Evolutionary conservation across 2,888 invertebrate species (phyloP), one percentile per base, ranked within the genome.

Genomic region (Cataglyphis cursor): DNA sequence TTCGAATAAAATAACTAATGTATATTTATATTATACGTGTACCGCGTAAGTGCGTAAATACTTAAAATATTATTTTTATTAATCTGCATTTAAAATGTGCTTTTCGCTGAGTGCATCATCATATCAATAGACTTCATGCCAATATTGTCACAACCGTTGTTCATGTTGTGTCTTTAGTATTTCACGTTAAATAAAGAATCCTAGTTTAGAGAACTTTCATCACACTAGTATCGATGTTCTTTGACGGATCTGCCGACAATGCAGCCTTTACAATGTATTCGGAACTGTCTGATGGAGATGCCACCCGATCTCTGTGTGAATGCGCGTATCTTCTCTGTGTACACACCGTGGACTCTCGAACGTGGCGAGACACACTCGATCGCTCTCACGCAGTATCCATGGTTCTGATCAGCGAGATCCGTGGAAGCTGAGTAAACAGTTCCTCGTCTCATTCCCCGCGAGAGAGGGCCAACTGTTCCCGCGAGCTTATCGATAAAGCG

Each of bases 401-500:
- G 87, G 85, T 44, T 62, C 74, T 84, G 86, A 70, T 86, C 89
- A 66, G 66, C 28, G 66, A 76, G 90, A 91, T 92, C 90, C 88
- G 90, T 91, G 91, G 88, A 83, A 86, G 84, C 65, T 68, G 84
- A 76, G 62, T 76, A 84, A 83, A 83, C 83, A 87, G 78, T 84
- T n/a, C 10, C 38, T 10, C 59, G 10, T 35, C 24, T 35, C 15
- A 10, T 24, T 38, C 24, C 24, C 85, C 76, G 80, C 21, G 18
- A 31, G 70, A 64, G 64, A 75, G 68, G 74, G 76, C 72, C 84
- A 81, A 82, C 84, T 74, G 87, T 90, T 91, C 88, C 91, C 89
- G 83, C 81, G 87, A 86, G 91, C 85, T 92, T 90, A 90, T 89
- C 90, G 84, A 81, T 88, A 90, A 89, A 88, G 90, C 89, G 90